A percentile compares a stretch with the other conserved stretches of the same genome.
These are phyloP conservation scores for Agriotes lineatus DNA, from an alignment of 2,888 invertebrate species.

Conservation along the genomic window DNA sequence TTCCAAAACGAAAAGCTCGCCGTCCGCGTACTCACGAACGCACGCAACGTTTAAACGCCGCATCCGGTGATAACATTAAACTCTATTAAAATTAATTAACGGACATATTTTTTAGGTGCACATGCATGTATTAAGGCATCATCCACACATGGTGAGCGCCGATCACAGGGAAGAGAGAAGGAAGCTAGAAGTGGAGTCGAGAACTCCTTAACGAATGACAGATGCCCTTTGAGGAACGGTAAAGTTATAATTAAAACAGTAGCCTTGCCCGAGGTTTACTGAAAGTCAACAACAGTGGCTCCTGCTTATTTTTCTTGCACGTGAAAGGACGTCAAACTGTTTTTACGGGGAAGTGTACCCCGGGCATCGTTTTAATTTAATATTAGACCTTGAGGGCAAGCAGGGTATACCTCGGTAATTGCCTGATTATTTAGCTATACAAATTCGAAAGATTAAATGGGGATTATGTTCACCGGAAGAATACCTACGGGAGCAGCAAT, in stretches of 20 bases:
- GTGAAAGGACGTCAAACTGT: background rate
- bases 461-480: no score
- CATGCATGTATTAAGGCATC: conserved; percentile 1
- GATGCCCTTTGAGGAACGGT: conserved; percentile 6
- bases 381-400: background rate
- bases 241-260: conserved; percentile 21
- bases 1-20: no score
- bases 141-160: background rate
- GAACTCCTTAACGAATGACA: conserved; percentile 6
- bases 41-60: conserved; percentile 19
- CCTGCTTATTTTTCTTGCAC: background rate
- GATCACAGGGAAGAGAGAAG: background rate
- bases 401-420: no score
- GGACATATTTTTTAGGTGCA: conserved; percentile 22
- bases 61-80: conserved; percentile 37
- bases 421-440: no score
- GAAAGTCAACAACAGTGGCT: background rate
- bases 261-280: conserved; percentile 15
- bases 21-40: background rate
- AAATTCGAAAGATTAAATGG: no score
- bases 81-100: conserved; percentile 36
- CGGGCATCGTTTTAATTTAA: background rate
- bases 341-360: background rate
- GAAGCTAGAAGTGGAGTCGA: background rate
- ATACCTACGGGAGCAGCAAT: no score